phyloP scores from a whole-genome alignment of 1,140 invertebrate species.

The Dinoponera quadriceps region DNA sequence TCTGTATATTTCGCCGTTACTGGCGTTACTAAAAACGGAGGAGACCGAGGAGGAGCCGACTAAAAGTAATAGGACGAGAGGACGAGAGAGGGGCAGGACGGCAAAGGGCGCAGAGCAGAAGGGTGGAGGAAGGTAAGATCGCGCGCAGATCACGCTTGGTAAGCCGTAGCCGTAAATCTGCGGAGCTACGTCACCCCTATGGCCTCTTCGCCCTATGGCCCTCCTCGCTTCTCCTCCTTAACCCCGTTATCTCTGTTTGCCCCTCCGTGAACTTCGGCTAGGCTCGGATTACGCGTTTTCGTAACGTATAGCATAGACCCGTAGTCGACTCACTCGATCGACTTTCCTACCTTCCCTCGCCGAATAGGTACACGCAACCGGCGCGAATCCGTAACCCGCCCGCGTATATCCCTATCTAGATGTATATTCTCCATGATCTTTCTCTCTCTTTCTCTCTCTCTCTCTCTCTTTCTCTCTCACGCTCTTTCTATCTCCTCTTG shows the following conservation, averaged over 20 bases:
- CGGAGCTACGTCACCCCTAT: neutral
- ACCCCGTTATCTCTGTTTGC: conserved; percentile 44
- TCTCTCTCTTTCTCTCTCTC: too few relatives aligned
- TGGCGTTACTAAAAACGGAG: conserved; percentile 40
- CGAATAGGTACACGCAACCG: neutral
- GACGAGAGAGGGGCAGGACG: conserved; percentile 8
- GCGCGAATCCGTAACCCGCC: too few relatives aligned
- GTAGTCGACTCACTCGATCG: neutral
- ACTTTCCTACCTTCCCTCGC: neutral
- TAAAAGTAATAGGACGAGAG: conserved; percentile 24
- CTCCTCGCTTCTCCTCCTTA: conserved; percentile 2
- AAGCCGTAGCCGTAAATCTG: conserved; percentile 39
- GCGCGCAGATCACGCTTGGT: conserved; percentile 3
- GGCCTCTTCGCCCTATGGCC: neutral
- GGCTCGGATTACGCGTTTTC: neutral
- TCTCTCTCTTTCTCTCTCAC: too few relatives aligned
- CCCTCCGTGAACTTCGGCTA: conserved; percentile 14
- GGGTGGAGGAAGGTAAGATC: conserved; percentile 47
- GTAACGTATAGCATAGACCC: neutral
- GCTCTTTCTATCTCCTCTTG: neutral
- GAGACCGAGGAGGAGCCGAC: conserved; percentile 20
- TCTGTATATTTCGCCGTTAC: conserved; percentile 19
- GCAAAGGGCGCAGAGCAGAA: conserved; percentile 1
- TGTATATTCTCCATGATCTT: too few relatives aligned
- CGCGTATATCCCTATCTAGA: too few relatives aligned